Base-by-base conservation (phyloP, 2,113 vertebrate genomes). In the Miniopterus natalensis region DNA sequence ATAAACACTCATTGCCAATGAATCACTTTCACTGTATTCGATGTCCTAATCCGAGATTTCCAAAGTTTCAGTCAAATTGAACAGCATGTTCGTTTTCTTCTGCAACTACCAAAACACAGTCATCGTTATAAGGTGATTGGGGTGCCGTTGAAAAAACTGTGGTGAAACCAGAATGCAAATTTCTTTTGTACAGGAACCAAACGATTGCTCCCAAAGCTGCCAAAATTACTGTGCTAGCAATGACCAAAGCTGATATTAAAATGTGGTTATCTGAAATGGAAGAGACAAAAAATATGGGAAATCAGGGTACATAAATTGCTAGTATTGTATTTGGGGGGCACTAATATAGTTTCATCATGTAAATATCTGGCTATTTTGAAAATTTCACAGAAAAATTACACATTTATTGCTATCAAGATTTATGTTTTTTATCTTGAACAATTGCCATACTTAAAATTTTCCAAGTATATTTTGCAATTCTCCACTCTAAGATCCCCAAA, bases 151-250 rank as follows among this genome's bases (percentile, higher is more conserved):
- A 98, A 95, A 99, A 98, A 97, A 98, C 97, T 8, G 98, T 98
- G 2, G 98, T 98, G 94, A 99, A 96, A 91, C 98, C 98, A 45
- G 96, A 93, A 73, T 77, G 83, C 59, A 94, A n/a, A 96, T 88
- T 98, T 97, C 96, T 97, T 98, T 97, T 99, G 98, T 99, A 98
- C 90, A 99, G 90, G 96, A 99, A 99, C 99, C 99, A 99, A 92
- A 99, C 68, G 8, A 98, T 97, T 11, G 97, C 98, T 6, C 99
- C 99, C 83, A 98, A 84, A 84, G 98, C 98, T 96, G 99, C 90
- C 81, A 99, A 97, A 79, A 98, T 97, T 29, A 99, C 95, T 79
- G 99, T 98, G 71, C 98, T 98, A 95, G 99, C 96, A 92, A 98
- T 98, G 91, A 99, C 99, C 97, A 99, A 97, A 42, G 97, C 96